A percentile compares a stretch with the other conserved stretches of the same genome.
phyloP scores from a whole-genome alignment of 1,140 invertebrate species.

The Bombus fervidus region DNA sequence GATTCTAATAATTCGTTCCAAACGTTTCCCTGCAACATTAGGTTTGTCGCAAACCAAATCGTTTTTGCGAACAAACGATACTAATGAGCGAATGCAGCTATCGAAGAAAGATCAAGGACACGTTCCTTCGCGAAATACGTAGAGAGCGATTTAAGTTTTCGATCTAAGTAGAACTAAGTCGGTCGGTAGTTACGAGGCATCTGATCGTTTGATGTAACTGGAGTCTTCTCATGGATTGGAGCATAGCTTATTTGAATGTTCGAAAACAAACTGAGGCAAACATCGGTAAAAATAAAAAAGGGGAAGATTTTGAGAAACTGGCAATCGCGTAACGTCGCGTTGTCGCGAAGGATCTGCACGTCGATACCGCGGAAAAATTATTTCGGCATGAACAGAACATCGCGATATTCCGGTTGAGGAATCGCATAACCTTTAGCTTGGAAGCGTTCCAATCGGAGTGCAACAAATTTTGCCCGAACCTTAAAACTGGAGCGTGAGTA shows the following conservation, averaged over 20 bases:
- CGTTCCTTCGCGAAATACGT: neutral
- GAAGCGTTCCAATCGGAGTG: conserved; percentile 55
- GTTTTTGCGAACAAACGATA: neutral
- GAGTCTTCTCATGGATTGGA: neutral
- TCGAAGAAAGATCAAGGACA: neutral
- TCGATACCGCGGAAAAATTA: conserved; percentile 53
- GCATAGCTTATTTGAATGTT: neutral
- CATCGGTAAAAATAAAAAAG: neutral
- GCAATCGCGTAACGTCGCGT: neutral
- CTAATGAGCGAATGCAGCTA: neutral
- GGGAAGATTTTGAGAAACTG: neutral
- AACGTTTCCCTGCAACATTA: neutral
- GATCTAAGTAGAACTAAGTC: neutral
- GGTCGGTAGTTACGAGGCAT: neutral
- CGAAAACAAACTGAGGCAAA: neutral
- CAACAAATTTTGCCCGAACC: conserved; percentile 58
- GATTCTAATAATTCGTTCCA: neutral
- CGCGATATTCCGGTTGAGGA: conserved; percentile 56
- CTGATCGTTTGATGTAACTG: neutral
- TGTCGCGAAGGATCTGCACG: conserved; percentile 8
- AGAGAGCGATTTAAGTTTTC: neutral
- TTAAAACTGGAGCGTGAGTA: conserved; percentile 59
- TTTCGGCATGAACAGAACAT: conserved; percentile 53
- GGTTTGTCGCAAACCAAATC: neutral
- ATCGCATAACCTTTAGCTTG: conserved; percentile 58